These are phyloP conservation scores for Chrysina gloriosa DNA, from an alignment of 2,888 invertebrate species.

Conservation along the genomic window DNA sequence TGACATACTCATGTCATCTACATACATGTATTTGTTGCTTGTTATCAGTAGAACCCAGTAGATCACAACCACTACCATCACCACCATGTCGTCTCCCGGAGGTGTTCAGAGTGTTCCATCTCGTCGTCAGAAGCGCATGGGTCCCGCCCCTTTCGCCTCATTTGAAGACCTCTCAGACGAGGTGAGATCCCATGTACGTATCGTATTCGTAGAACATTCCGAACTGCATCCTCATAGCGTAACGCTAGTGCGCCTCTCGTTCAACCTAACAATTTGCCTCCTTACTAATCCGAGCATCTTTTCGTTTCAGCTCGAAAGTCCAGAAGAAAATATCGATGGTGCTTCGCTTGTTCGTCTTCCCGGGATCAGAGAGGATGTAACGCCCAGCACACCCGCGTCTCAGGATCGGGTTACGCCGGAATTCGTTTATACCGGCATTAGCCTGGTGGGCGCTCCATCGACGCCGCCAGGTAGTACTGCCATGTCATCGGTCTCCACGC, in stretches of 20 bases:
- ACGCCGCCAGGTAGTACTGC: constrained; percentile 48
- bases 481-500: constrained; percentile 54
- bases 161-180: constrained; percentile 92
- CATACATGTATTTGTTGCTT: constrained; percentile 41
- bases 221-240: constrained; percentile 26
- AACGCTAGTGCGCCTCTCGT: constrained; percentile 10
- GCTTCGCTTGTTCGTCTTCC: constrained; percentile 70
- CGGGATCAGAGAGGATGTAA: constrained; percentile 68
- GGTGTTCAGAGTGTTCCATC: constrained; percentile 52
- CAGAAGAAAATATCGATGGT: constrained; percentile 65
- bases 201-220: constrained; percentile 57
- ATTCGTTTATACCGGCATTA: constrained; percentile 58
- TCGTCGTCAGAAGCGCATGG: constrained; percentile 79
- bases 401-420: constrained; percentile 44
- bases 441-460: constrained; percentile 56
- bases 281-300: background rate
- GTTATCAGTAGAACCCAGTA: constrained; percentile 57
- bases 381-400: constrained; percentile 56
- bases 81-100: constrained; percentile 58
- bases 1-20: constrained; percentile 7
- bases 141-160: constrained; percentile 94
- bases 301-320: constrained; percentile 68
- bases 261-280: constrained; percentile 1
- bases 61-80: constrained; percentile 45
- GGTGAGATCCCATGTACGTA: constrained; percentile 75